Percentiles rank a stretch among this genome's conserved stretches.
Evolutionary conservation across 2,797 vertebrate species (phyloP).

Genomic region (Anguilla megastoma): DNA sequence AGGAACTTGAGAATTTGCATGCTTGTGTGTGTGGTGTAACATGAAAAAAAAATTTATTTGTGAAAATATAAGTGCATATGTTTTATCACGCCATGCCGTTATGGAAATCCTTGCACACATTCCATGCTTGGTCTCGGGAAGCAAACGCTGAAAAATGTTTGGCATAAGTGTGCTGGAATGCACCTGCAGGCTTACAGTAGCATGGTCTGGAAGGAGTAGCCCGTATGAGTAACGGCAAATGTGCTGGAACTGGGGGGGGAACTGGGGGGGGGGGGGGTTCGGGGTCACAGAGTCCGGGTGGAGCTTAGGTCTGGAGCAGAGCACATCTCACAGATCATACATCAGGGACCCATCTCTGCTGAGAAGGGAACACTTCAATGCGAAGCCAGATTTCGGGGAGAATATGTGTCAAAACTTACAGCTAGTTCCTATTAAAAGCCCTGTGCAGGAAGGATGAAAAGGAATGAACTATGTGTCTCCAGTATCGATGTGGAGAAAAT

Average conservation of each 20-base stretch:
- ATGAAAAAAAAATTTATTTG: no score
- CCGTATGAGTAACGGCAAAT: not conserved
- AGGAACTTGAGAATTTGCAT: no score
- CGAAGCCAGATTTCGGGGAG: constrained; percentile 37
- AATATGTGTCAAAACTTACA: constrained; percentile 50
- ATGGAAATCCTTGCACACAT: not conserved
- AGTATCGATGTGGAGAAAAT: constrained; percentile 75
- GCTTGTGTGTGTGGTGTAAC: no score
- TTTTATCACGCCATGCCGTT: no score
- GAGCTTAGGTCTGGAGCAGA: constrained; percentile 46
- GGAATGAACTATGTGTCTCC: constrained; percentile 56
- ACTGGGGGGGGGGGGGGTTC: constrained; percentile 8
- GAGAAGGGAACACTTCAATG: constrained; percentile 54
- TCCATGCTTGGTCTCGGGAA: no score
- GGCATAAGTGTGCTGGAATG: not conserved
- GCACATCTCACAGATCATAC: constrained; percentile 48
- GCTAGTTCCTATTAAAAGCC: constrained; percentile 52
- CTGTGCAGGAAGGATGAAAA: constrained; percentile 64
- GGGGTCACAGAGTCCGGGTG: constrained; percentile 36
- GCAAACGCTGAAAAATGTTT: not conserved
- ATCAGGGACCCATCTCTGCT: constrained; percentile 44
- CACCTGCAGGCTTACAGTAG: not conserved
- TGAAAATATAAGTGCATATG: no score
- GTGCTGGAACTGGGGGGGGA: not conserved
- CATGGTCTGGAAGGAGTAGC: not conserved